phyloP scores from a whole-genome alignment of 2,113 vertebrate genomes.

The Hyperoodon ampullatus region DNA sequence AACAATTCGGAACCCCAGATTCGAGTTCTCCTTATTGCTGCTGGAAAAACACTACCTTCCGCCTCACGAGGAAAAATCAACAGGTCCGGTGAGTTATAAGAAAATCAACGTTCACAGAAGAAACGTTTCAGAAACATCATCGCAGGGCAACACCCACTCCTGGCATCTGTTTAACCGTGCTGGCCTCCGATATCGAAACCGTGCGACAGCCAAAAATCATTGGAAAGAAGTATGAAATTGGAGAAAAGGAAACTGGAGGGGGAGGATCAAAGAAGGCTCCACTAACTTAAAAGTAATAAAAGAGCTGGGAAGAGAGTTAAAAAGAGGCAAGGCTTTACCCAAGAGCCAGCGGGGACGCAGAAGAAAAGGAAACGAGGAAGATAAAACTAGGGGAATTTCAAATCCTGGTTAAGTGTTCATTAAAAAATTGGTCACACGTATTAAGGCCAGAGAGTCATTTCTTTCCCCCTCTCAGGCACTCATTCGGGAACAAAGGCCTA shows the following conservation, averaged over 20 bases:
- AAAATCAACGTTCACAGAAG: conserved; percentile 34
- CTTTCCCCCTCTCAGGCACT: not conserved
- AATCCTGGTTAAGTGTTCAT: conserved; percentile 61
- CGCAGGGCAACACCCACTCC: not conserved
- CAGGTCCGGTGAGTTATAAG: conserved; percentile 47
- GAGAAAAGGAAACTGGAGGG: conserved; percentile 68
- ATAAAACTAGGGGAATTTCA: conserved; percentile 32
- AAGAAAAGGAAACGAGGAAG: conserved; percentile 37
- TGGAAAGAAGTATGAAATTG: conserved; percentile 74
- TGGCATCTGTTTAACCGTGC: not conserved
- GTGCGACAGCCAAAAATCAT: conserved; percentile 43
- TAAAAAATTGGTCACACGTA: conserved; percentile 67
- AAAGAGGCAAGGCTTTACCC: not conserved
- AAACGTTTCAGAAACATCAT: conserved; percentile 54
- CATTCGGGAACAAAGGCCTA: conserved; percentile 61
- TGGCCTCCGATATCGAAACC: not conserved
- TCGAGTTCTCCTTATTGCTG: conserved; percentile 7
- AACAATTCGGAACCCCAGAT: not conserved
- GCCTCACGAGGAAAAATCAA: conserved; percentile 32
- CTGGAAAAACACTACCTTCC: conserved; percentile 49
- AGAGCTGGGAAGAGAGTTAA: not conserved
- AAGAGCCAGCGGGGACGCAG: not conserved
- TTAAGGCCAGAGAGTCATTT: conserved; percentile 38
- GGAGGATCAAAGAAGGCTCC: conserved; percentile 69
- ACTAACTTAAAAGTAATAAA: conserved; percentile 22